Evolutionary conservation across 2,113 vertebrate genomes (phyloP).

Genomic region (Zosterops borbonicus): DNA sequence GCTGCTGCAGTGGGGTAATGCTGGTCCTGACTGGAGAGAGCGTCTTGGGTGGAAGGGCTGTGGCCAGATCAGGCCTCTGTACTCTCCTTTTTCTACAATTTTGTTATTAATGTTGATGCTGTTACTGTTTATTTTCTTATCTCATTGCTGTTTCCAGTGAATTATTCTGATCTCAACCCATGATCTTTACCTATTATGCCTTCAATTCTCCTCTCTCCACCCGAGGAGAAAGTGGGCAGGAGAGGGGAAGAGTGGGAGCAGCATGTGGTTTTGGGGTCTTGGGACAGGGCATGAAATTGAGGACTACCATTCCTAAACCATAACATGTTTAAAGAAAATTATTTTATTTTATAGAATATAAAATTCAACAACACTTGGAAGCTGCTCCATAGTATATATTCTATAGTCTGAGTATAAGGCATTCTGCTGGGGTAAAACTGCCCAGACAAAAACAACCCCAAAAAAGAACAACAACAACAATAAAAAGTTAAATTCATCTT

Average conservation of each 20-base stretch:
- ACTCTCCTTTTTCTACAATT: background rate
- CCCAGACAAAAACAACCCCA: background rate
- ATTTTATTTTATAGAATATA: background rate
- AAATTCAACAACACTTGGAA: background rate
- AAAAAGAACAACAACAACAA: background rate
- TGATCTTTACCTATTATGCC: background rate
- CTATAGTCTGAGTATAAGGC: background rate
- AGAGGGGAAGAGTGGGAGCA: background rate
- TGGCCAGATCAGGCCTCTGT: background rate
- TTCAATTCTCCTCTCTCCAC: background rate
- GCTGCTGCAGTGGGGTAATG: too few species aligned
- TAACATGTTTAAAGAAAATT: background rate
- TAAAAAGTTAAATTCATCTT: background rate
- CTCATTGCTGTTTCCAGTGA: background rate
- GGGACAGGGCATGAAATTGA: background rate
- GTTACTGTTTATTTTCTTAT: background rate
- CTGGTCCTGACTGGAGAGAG: rapidly evolving
- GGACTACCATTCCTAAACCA: background rate
- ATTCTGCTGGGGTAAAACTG: background rate
- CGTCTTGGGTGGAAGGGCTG: rapidly evolving
- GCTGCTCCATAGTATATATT: background rate
- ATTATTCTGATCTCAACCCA: background rate
- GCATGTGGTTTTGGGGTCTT: background rate
- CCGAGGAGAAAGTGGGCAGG: rapidly evolving
- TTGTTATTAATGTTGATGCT: background rate